A percentile compares a stretch with the other conserved stretches of the same genome.
phyloP scores from a whole-genome alignment of 2,113 vertebrate genomes.

The Daubentonia madagascariensis region DNA sequence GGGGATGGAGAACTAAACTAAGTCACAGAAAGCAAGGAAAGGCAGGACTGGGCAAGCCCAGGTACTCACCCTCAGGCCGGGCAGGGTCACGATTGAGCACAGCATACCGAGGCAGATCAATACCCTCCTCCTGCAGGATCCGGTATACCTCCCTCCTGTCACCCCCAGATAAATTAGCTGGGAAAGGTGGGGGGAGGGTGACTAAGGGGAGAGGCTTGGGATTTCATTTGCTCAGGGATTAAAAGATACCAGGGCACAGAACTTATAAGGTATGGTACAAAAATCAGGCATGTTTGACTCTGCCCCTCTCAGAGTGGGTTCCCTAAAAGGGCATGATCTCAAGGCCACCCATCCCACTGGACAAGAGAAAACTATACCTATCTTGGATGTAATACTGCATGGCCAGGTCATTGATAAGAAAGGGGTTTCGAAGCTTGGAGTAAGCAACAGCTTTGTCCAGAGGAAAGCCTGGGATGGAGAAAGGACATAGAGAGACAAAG shows the following conservation, averaged over 20 bases:
- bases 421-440: constrained; percentile 94
- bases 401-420: constrained; percentile 97
- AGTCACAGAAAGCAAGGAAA: not conserved
- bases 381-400: constrained; percentile 99
- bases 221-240: not conserved
- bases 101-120: constrained; percentile 96
- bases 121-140: constrained; percentile 97
- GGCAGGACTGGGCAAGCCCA: not conserved
- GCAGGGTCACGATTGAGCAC: constrained; percentile 98
- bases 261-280: not conserved
- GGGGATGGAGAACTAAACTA: not conserved
- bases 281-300: constrained; percentile 1
- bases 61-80: constrained; percentile 91
- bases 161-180: constrained; percentile 68
- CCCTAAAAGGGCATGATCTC: not conserved
- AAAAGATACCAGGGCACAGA: not conserved
- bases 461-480: constrained; percentile 90
- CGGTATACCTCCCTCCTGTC: constrained; percentile 97
- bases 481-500: not conserved
- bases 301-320: not conserved
- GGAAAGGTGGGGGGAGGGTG: not conserved
- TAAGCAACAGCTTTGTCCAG: constrained; percentile 98
- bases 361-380: constrained; percentile 85
- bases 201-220: not conserved
- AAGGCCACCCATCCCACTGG: not conserved